Percentiles rank a stretch among this genome's conserved stretches.
Evolutionary conservation across 2,113 vertebrate species (phyloP).

Genomic region (Myrmophylax atrothorax): DNA sequence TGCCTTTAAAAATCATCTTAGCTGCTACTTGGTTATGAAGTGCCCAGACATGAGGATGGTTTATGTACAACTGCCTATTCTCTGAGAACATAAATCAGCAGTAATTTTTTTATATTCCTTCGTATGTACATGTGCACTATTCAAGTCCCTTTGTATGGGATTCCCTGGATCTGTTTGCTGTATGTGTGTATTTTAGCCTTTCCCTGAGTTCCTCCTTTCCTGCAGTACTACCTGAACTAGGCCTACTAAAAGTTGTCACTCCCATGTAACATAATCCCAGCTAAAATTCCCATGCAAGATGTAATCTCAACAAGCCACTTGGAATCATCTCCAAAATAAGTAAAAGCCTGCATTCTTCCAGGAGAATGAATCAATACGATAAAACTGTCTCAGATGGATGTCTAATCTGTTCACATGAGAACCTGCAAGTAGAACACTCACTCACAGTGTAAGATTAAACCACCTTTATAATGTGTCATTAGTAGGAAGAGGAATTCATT

Average conservation of each 20-base stretch:
- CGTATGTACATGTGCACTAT: not conserved
- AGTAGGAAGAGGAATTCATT: conserved; percentile 30
- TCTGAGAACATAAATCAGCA: not conserved
- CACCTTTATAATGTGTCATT: conserved; percentile 66
- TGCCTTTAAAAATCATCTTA: not conserved
- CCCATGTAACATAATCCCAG: conserved; percentile 62
- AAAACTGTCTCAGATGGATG: conserved; percentile 70
- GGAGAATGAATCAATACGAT: conserved; percentile 70
- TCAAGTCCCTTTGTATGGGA: not conserved
- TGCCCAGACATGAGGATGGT: not conserved
- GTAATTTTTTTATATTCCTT: not conserved
- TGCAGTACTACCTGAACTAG: conserved; percentile 41
- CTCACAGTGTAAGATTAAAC: conserved; percentile 72
- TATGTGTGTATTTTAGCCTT: not conserved
- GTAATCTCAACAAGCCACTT: conserved; percentile 75
- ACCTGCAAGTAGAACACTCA: conserved; percentile 69
- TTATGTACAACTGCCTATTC: not conserved
- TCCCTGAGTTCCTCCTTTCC: conserved; percentile 34
- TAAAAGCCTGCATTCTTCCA: conserved; percentile 75
- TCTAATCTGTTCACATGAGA: conserved; percentile 68
- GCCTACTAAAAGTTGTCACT: conserved; percentile 65
- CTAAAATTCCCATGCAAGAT: conserved; percentile 73
- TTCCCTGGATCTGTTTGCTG: not conserved
- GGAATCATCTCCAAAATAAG: conserved; percentile 70
- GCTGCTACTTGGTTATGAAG: not conserved